Percentiles rank a stretch among this genome's conserved stretches.
Evolutionary conservation across 2,888 invertebrate genomes (phyloP).

Genomic region (Tinea semifulvella): DNA sequence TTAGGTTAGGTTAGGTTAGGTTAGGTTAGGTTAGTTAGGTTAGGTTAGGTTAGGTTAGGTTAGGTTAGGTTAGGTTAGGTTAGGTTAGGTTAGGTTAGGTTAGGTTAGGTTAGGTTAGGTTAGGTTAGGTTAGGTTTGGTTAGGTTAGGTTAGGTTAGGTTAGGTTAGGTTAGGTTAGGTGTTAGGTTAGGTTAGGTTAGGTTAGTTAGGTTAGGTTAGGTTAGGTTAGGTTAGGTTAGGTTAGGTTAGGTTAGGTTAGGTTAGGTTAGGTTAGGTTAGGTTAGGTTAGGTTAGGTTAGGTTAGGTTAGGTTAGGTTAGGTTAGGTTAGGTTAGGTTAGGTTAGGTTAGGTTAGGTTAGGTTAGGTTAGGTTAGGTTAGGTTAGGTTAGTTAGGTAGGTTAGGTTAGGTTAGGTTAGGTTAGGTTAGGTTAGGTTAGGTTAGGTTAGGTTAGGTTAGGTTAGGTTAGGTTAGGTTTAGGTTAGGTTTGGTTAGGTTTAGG

Average conservation of each 20-base stretch:
- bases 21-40: slow-evolving; percentile 20
- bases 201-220: slow-evolving; percentile 15
- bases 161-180: slow-evolving; percentile 14
- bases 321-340: slow-evolving; percentile 17
- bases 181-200: slow-evolving; percentile 14
- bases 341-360: slow-evolving; percentile 16
- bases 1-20: slow-evolving; percentile 18
- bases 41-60: slow-evolving; percentile 19
- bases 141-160: slow-evolving; percentile 14
- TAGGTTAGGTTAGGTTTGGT: slow-evolving; percentile 14
- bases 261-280: slow-evolving; percentile 18
- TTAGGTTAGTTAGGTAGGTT: slow-evolving; percentile 17
- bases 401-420: slow-evolving; percentile 17
- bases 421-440: slow-evolving; percentile 18
- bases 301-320: slow-evolving; percentile 18
- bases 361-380: slow-evolving; percentile 17
- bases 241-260: slow-evolving; percentile 19
- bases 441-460: slow-evolving; percentile 15
- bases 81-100: slow-evolving; percentile 19
- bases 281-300: slow-evolving; percentile 18
- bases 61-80: slow-evolving; percentile 19
- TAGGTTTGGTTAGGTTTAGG: slow-evolving; percentile 16
- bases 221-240: slow-evolving; percentile 19
- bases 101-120: slow-evolving; percentile 19
- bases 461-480: slow-evolving; percentile 17